Percentiles rank a stretch among this genome's conserved stretches.
These are phyloP conservation scores for Trachelipus rathkii DNA, from an alignment of 1,140 invertebrate species.

Conservation along the genomic window DNA sequence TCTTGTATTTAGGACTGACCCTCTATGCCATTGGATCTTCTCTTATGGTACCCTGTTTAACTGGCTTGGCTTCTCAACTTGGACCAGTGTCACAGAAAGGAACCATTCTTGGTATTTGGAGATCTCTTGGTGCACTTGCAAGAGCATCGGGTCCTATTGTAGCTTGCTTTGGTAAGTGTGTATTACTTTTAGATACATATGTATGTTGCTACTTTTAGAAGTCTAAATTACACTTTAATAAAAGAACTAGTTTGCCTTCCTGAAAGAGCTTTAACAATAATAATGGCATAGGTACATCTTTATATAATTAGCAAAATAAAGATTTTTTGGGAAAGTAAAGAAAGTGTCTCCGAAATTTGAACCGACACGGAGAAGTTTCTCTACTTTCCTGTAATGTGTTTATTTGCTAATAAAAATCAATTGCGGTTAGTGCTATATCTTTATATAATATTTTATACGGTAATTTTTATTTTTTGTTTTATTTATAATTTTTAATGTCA, in stretches of 20 bases:
- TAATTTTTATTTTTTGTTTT: background rate
- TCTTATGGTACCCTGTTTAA: constrained; percentile 76
- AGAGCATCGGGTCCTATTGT: constrained; percentile 81
- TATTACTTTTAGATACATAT: constrained; percentile 3
- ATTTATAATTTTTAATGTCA: too few species aligned
- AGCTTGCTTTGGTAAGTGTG: constrained; percentile 28
- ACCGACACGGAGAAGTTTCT: too few species aligned
- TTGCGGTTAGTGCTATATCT: too few species aligned
- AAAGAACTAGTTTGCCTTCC: background rate
- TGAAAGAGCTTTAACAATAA: background rate
- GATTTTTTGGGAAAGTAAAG: too few species aligned
- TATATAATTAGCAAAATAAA: too few species aligned
- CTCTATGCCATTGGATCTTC: constrained; percentile 74
- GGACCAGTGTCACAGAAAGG: constrained; percentile 83
- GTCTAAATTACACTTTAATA: background rate
- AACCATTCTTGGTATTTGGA: constrained; percentile 83
- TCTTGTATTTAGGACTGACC: constrained; percentile 74
- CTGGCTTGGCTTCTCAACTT: constrained; percentile 77
- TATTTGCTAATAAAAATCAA: too few species aligned
- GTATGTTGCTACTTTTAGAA: constrained; percentile 8
- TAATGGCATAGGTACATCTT: background rate
- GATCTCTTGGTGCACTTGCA: constrained; percentile 88
- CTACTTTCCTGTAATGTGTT: too few species aligned
- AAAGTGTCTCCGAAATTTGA: too few species aligned
- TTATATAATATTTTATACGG: too few species aligned